Evolutionary conservation across 2,797 vertebrate species (phyloP), one percentile per base, ranked within the genome.

Genomic region (Dermochelys coriacea): DNA sequence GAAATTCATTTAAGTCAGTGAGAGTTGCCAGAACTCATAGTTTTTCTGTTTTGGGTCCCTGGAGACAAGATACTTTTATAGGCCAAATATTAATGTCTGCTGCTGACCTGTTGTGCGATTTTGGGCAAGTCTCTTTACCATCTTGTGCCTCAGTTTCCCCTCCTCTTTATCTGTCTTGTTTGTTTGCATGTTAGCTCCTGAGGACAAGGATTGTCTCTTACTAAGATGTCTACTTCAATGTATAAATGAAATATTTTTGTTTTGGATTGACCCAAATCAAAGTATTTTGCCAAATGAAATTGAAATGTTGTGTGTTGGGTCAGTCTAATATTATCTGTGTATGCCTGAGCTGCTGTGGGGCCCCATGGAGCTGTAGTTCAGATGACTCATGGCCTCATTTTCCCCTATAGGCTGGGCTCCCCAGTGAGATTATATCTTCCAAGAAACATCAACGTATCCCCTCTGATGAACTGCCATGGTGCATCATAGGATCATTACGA

Each of bases 331-430:
- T 25, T 23, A 1, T 61, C 64, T 85, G 3, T 31, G 12, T 31
- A 75, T 85, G 3, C 8, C 49, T 21, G n/a, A 14, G 45, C 57
- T 51, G 14, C 0, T 15, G 2, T 9, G 80, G 45, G 84, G 1
- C 3, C 1, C 8, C 74, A 8, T 12, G 1, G 64, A 31, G 8
- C 45, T 68, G 0, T 11, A 34, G 12, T 21, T 84, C 0, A 0
- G 6, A 29, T 49, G 9, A 15, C 7, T 83, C 5, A 2, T 31
- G 21, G 29, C 27, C 5, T 6, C 0, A 0, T 77, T 86, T 1
- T 92, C 9, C 52, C 37, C 8, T 12, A 5, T 2, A 3, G 9
- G 4, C 16, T 74, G 31, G 82, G 37, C 8, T 78, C 15, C 47
- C 6, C 29, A 47, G 12, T 75, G 27, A 29, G 23, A 47, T 15